These are phyloP conservation scores for Diabrotica virgifera DNA, from an alignment of 1,140 invertebrate genomes.

Conservation along the genomic window DNA sequence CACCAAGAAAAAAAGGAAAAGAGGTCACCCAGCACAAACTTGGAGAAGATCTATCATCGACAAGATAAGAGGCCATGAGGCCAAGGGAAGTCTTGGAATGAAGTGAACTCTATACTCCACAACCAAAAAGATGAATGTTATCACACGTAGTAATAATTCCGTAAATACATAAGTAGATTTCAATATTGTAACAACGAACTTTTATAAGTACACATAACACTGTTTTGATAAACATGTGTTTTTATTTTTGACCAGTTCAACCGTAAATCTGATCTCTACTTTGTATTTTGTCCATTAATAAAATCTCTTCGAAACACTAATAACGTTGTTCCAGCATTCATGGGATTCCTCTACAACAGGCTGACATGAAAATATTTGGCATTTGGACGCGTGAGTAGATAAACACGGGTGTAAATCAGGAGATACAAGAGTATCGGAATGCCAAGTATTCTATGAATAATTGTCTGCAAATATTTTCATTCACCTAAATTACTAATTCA, in stretches of 20 bases:
- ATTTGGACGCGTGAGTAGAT: slow-evolving; percentile 19
- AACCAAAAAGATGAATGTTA: too few relatives aligned
- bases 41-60: too few relatives aligned
- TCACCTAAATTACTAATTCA: slow-evolving; percentile 4
- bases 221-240: background rate
- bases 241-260: background rate
- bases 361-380: slow-evolving; percentile 22
- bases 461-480: slow-evolving; percentile 14
- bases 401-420: slow-evolving; percentile 27
- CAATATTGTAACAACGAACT: background rate
- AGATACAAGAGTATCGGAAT: slow-evolving; percentile 17
- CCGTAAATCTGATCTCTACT: background rate
- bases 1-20: too few relatives aligned
- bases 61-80: too few relatives aligned
- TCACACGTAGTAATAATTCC: too few relatives aligned
- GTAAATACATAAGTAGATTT: background rate
- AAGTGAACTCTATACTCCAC: too few relatives aligned
- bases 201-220: background rate
- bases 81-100: too few relatives aligned
- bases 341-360: slow-evolving; percentile 3
- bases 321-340: background rate
- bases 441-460: slow-evolving; percentile 12
- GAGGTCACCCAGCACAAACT: too few relatives aligned
- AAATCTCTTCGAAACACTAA: background rate
- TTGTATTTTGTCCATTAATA: background rate